Base-by-base conservation (phyloP, 2,113 vertebrate genomes). In the Anoura caudifer region DNA sequence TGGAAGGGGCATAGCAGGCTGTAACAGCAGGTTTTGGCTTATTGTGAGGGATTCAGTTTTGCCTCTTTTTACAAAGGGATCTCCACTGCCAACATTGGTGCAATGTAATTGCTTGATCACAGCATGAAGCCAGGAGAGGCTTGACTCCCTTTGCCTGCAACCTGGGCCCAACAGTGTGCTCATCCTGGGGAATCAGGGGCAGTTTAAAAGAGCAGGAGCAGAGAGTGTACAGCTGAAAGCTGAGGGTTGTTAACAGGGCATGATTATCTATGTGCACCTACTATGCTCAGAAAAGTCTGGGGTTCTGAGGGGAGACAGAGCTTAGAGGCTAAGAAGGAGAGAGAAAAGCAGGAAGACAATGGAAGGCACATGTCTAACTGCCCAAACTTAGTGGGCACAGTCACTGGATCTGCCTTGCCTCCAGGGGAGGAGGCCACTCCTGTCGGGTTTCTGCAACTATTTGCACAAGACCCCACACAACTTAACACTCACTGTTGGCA, bases 111-210 rank as follows among this genome's bases (percentile, higher is more conserved):
- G 41, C 70, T 70, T 50, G 15, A 1, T 50, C 41, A 22, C 5
- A 28, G 2, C 6, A 38, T 7, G 14, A 59, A 89, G 61, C 38
- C 26, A 47, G 14, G 41, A 82, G 72, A 41, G 20, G 14, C 24
- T 19, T 13, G 47, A 26, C 5, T 17, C 47, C 14, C 38, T 7
- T 12, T n/a, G 10, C 61, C 69, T n/a, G 72, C 50, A n/a, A 20
- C 52, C 61, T 56, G 38, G 2, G 20, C n/a, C 12, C 41, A 28
- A 14, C 3, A 12, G 7, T 2, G 5, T 33, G 22, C 43, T n/a
- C 11, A 1, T 36, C 0, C 4, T 2, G 0, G 0, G 17, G 45
- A 4, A 4, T 41, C 0, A 2, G 47, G 33, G 38, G 17, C 31
- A 61, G 31, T 38, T 63, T 91, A 26, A 26, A 36, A 54, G 9